Base-by-base conservation (phyloP, 1,140 invertebrate species). In the Anoplolepis gracilipes region DNA sequence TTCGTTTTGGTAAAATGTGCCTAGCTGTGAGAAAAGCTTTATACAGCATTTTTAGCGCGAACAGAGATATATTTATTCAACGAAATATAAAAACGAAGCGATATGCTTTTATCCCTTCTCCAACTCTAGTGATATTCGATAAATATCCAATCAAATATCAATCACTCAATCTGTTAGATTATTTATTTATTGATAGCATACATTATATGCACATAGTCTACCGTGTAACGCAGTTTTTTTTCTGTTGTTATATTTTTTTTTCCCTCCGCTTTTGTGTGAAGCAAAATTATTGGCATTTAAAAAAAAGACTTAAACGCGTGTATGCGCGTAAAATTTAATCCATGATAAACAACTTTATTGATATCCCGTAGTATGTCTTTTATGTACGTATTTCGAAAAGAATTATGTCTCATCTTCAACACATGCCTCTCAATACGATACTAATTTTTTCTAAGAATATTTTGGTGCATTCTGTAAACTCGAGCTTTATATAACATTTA, bases 11-110 rank as follows among this genome's bases (percentile, higher is more conserved):
- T n/a, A 10, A 1, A 78, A 67, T 57, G 8, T 19, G 19, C 33
- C 13, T 53, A 65, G 67, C 19, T 25, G 19, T 8, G 30, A 53
- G n/a, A 53, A 49, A 55, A 53, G 19, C 4, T 79, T 53, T 39
- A 65, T 33, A 19, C 30, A 25, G 16, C n/a, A 6, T 39, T 36
- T 39, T 49, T 67, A 25, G 25, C 22, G 62, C 22, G 4, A 13
- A 10, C 30, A 30, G 22, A 30, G 39, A 79, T 65, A 13, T 69
- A 70, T 70, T 77, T 62, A 64, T 64, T 53, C 16, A 67, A 69
- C 4, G 16, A 55, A 36, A 79, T 36, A 36, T 53, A 67, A 79
- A 79, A 79, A 25, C n/a, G 19, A 79, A 28, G 25, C n/a, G 7
- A 67, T 36, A 25, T 53, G 22, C 46, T 79, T 69, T 69, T 69